A percentile compares a stretch with the other conserved stretches of the same genome.
These are phyloP conservation scores for Urophycis tenuis DNA, from an alignment of 2,797 vertebrate species.

Conservation along the genomic window DNA sequence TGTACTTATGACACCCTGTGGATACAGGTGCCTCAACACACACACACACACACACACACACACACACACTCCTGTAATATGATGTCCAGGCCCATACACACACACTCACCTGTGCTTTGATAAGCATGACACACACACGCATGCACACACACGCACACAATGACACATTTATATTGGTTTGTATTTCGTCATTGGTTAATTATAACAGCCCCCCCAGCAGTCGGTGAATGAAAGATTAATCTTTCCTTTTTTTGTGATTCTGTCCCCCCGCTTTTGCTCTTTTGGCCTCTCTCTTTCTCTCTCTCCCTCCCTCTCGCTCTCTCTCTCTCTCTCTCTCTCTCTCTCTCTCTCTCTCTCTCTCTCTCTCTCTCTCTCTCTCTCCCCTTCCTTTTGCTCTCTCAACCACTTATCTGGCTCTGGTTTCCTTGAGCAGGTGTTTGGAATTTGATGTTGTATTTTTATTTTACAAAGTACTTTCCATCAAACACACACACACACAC, in stretches of 20 bases:
- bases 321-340: background rate
- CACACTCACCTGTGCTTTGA: no score
- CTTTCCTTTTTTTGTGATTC: background rate
- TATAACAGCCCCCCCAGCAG: background rate
- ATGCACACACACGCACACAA: slow-evolving; percentile 4
- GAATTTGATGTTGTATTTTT: background rate
- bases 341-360: background rate
- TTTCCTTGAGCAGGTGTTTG: no score
- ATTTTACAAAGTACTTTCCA: background rate
- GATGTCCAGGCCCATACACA: no score
- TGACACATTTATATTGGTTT: slow-evolving; percentile 18
- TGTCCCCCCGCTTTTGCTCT: no score
- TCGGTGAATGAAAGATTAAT: slow-evolving; percentile 2
- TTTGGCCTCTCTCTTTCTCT: background rate
- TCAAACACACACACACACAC: slow-evolving; percentile 8
- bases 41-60: no score
- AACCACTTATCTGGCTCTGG: no score
- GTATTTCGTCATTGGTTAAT: background rate
- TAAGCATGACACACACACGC: background rate
- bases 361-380: background rate
- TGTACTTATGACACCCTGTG: no score
- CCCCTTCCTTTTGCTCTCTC: background rate
- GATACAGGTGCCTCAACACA: no score
- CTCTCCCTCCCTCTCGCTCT: background rate
- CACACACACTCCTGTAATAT: no score